Conservation (phyloP, 2,113 vertebrate genomes). For the Thermophis baileyi region DNA sequence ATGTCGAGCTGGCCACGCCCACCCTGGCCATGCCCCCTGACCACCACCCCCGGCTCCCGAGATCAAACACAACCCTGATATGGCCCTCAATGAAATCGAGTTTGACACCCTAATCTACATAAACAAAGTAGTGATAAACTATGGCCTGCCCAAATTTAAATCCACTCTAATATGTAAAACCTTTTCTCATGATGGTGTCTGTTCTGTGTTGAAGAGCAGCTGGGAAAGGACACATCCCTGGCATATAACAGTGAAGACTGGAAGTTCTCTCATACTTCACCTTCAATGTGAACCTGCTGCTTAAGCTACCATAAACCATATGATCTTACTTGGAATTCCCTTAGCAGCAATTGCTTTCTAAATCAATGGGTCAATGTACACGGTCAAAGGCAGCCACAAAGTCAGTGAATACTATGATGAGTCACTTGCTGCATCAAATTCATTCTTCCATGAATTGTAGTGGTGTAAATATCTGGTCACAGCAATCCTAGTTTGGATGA, state of each 20-base stretch:
- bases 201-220: background rate
- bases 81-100: no score
- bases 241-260: background rate
- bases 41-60: no score
- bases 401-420: background rate
- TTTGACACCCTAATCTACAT: background rate
- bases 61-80: no score
- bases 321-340: background rate
- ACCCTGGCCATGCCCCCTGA: no score
- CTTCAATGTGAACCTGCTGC: background rate
- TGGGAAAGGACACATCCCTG: background rate
- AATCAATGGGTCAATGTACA: background rate
- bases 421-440: background rate
- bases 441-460: background rate
- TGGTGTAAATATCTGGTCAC: background rate
- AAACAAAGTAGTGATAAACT: background rate
- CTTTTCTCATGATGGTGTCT: background rate
- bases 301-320: background rate
- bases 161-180: background rate
- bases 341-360: background rate
- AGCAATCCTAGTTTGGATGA: background rate
- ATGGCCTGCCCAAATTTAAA: background rate
- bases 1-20: no score
- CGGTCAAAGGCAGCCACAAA: background rate
- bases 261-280: background rate